Base-by-base conservation (phyloP, 2,888 invertebrate genomes). In the Camponotus fellah region DNA sequence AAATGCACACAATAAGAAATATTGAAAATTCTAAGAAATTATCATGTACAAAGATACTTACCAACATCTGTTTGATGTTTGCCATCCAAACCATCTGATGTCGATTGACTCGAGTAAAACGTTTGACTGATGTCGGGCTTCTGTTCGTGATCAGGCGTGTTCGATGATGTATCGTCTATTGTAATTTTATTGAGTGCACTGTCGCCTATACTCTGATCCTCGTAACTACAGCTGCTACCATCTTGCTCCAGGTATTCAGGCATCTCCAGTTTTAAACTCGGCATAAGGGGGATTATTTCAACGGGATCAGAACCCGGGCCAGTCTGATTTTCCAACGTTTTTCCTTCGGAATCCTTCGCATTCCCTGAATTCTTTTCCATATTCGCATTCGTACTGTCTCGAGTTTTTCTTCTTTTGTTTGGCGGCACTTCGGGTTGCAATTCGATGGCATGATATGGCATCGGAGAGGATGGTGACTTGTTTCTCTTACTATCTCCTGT, bases 181-280 rank as follows among this genome's bases (percentile, higher is more conserved):
- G 90, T 89, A 62, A 92, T 91, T 92, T 94, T 94, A 81, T 92
- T 94, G 60, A 90, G 79, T 43, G 94, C 91, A 85, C 88, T 91
- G 75, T 94, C 95, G 12, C 93, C 93, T 68, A 92, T 88, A 86
- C 92, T 93, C 86, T 94, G 95, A 81, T 94, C 95, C 66, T 95
- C 95, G 81, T 95, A 95, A 92, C 95, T 95, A 92, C 95, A 95
- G 92, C 95, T 95, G 88, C 95, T 95, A 65, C 95, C 95, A 84
- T 95, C 95, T 86, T 94, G 95, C 88, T 96, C 96, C 87, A 96
- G 94, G 88, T 96, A 96, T 88, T 96, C 96, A 32, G 96, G 96
- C 94, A 96, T 95, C 91, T 96, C 96, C 92, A 96, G 93, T 92
- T 96, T 96, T 26, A 96, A 94, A 83, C 95, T 95, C 85, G 96